Evolutionary conservation across 2,113 vertebrate species (phyloP), one percentile per base, ranked within the genome.

Genomic region (Mungos mungo): DNA sequence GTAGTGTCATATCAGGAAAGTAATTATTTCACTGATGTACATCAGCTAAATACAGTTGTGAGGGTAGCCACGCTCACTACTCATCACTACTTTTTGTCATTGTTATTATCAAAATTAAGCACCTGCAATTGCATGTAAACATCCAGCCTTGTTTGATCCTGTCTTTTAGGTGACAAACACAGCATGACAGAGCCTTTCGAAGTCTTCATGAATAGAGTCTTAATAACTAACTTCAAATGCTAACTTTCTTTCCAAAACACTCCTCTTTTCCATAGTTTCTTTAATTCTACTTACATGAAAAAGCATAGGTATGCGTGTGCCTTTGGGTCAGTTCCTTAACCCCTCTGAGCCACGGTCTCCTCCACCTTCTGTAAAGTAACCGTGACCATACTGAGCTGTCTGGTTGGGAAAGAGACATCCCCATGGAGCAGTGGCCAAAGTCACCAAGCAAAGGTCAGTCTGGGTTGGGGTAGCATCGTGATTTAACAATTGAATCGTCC

Each of bases 381-480:
- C 3, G 12, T 79, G 52, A 79, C 1, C 21, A 47, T 7, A 23
- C 2, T 13, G 13, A 69, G 11, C 14, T 38, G 3, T 14, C 57
- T 5, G 15, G 8, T 0, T 29, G 3, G 6, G 57, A 16, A 69
- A 14, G 65, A 63, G 11, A 21, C 19, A 4, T 66, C 65, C 84
- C 76, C 41, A 72, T 2, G n/a, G 33, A 54, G 38, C 2, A 18
- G 25, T 2, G 27, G 65, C 5, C 7, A 33, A 0, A 12, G 41
- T 21, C 41, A 2, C 18, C 21, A 25, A 23, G 4, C 0, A 2
- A 63, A 31, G 21, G 14, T 23, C 7, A 45, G 9, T 50, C 41
- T 33, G 69, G 50, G 50, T n/a, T 50, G 52, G 35, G 33, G 13
- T 0, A 23, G 15, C 80, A n/a, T 29, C 2, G 0, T 0, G 15